A percentile compares a stretch with the other conserved stretches of the same genome.
These are phyloP conservation scores for Mechanitis mazaeus DNA, from an alignment of 2,888 invertebrate species.

Conservation along the genomic window DNA sequence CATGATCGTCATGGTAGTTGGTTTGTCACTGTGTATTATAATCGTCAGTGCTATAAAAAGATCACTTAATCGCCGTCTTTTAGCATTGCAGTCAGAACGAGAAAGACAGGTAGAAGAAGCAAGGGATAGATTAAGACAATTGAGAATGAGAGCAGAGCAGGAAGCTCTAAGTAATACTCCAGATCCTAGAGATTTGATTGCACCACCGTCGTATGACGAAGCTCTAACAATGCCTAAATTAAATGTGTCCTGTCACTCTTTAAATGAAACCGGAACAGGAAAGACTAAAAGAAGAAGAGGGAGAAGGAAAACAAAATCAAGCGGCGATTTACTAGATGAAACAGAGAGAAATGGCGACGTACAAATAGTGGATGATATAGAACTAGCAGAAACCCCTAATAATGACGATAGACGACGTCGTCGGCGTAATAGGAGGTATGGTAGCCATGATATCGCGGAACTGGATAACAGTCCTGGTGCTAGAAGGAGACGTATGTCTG, in stretches of 20 bases:
- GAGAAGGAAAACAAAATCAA: constrained; percentile 71
- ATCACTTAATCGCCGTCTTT: constrained; percentile 73
- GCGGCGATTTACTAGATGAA: constrained; percentile 69
- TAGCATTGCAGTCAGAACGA: constrained; percentile 68
- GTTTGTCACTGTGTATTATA: constrained; percentile 72
- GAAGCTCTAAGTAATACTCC: constrained; percentile 78
- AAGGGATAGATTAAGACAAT: constrained; percentile 73
- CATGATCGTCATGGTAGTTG: constrained; percentile 73
- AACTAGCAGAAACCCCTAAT: constrained; percentile 46
- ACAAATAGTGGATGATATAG: constrained; percentile 51
- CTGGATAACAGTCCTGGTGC: constrained; percentile 66
- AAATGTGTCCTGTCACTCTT: constrained; percentile 77
- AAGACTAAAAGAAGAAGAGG: constrained; percentile 61
- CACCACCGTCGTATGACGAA: constrained; percentile 86
- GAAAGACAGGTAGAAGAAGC: constrained; percentile 77
- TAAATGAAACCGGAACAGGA: constrained; percentile 64
- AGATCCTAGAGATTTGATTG: constrained; percentile 81
- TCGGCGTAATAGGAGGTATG: constrained; percentile 50
- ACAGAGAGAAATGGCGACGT: constrained; percentile 64
- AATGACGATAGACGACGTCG: constrained; percentile 44
- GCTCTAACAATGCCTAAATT: constrained; percentile 85
- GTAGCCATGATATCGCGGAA: constrained; percentile 68
- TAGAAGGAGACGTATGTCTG: constrained; percentile 58
- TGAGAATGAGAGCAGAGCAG: constrained; percentile 71
- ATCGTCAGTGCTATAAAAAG: constrained; percentile 74